Evolutionary conservation across 2,888 invertebrate species (phyloP).

Genomic region (Idaea biselata): DNA sequence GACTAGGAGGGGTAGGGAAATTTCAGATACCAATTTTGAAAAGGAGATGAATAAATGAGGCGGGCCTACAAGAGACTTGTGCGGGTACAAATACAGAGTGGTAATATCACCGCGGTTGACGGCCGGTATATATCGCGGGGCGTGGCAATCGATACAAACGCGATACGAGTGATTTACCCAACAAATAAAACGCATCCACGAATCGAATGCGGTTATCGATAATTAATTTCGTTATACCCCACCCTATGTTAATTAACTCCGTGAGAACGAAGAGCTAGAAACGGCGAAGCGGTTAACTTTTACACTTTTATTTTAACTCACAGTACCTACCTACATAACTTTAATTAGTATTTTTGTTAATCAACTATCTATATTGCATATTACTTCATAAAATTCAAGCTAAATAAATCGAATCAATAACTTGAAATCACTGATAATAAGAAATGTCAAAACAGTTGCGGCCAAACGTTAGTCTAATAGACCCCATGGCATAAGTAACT

Average conservation of each 20-base stretch:
- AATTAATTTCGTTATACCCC: constrained; percentile 64
- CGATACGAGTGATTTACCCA: constrained; percentile 68
- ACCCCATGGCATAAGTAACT: too few species aligned
- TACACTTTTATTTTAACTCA: background rate
- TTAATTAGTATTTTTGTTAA: background rate
- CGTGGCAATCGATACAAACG: constrained; percentile 43
- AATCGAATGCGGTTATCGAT: constrained; percentile 63
- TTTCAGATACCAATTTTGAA: too few species aligned
- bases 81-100: constrained; percentile 11
- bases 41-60: too few species aligned
- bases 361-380: background rate
- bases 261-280: constrained; percentile 49
- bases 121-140: constrained; percentile 44
- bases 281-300: constrained; percentile 25
- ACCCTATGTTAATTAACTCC: constrained; percentile 64
- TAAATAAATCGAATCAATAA: too few species aligned
- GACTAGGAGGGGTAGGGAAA: too few species aligned
- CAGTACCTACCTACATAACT: background rate
- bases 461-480: too few species aligned
- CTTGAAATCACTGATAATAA: too few species aligned
- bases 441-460: too few species aligned
- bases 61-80: constrained; percentile 10
- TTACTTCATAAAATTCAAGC: too few species aligned
- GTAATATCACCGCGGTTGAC: constrained; percentile 35
- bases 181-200: constrained; percentile 59